These are phyloP conservation scores for Centruroides vittatus DNA, from an alignment of 1,140 invertebrate genomes.

Conservation along the genomic window DNA sequence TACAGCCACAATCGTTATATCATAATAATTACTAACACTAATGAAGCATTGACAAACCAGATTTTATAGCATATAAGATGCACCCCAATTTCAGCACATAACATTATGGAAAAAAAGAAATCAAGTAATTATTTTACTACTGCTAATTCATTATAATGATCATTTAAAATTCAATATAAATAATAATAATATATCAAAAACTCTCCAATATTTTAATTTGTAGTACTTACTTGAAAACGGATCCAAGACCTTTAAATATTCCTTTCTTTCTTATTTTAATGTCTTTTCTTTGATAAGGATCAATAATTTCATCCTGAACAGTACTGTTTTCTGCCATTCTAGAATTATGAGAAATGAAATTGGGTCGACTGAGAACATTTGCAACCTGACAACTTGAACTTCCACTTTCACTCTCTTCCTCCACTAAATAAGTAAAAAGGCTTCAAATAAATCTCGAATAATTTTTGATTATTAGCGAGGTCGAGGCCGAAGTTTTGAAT, in stretches of 20 bases:
- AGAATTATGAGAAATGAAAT: slow-evolving; percentile 46
- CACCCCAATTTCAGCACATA: too few species aligned
- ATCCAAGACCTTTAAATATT: slow-evolving; percentile 58
- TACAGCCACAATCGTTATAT: too few species aligned
- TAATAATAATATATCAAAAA: neutral
- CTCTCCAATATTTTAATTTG: neutral
- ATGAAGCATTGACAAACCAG: neutral
- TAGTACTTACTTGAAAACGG: slow-evolving; percentile 49
- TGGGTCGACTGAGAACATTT: slow-evolving; percentile 44
- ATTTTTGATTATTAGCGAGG: too few species aligned
- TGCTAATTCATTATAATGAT: neutral
- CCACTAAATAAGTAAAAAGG: slow-evolving; percentile 25
- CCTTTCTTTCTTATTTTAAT: slow-evolving; percentile 51
- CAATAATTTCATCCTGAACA: slow-evolving; percentile 11
- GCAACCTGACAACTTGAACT: slow-evolving; percentile 39
- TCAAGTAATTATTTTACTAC: neutral
- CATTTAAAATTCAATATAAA: neutral
- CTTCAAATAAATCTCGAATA: neutral
- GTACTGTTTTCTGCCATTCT: slow-evolving; percentile 37
- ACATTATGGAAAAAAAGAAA: neutral
- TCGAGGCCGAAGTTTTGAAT: too few species aligned
- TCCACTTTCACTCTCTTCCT: slow-evolving; percentile 39
- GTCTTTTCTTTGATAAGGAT: slow-evolving; percentile 30
- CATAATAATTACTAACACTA: neutral
- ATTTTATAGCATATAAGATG: neutral